Evolutionary conservation across 2,113 vertebrate species (phyloP), one percentile per base, ranked within the genome.

Genomic region (Pygathrix nemaeus): DNA sequence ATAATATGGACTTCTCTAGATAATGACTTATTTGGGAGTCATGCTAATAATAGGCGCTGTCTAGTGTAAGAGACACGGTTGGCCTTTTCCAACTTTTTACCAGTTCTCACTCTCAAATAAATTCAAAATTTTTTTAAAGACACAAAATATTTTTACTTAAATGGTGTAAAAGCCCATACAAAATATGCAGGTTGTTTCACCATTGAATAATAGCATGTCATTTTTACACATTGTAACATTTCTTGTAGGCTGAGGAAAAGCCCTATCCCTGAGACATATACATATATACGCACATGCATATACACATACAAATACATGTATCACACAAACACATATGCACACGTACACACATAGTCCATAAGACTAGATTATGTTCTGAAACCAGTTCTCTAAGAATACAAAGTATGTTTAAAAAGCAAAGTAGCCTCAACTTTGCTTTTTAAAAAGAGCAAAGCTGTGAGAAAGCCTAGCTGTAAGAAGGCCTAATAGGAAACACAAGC

Each of bases 141-240:
- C 30, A 73, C 27, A 79, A 93, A 50, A 16, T 78, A 70, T 40
- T 40, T 90, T 94, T 61, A 81, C 5, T 68, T 90, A 70, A 75
- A 40, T 64, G 23, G 1, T 3, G 52, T 57, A 78, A 59, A 95
- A 86, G 4, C 9, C 35, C 40, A 68, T 45, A 13, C 38, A 35
- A 93, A 92, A 48, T 40, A n/a, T 95, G 40, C 16, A 97, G 14
- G 40, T 81, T 84, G 5, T 76, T 96, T 88, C 30, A 64, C 14
- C 38, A 66, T 6, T 93, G 66, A 83, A 81, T 82, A 76, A 25
- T 84, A 78, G 75, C 52, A 85, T 13, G 76, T 88, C 0, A 78
- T 17, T 5, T 92, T 86, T 52, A 55, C 10, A 81, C 30, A 66
- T 10, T 81, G 38, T 16, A 88, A 21, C n/a, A 80, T 94, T 81